Evolutionary conservation across 2,888 invertebrate genomes (phyloP), one percentile per base, ranked within the genome.

Genomic region (Saturnia pavonia): DNA sequence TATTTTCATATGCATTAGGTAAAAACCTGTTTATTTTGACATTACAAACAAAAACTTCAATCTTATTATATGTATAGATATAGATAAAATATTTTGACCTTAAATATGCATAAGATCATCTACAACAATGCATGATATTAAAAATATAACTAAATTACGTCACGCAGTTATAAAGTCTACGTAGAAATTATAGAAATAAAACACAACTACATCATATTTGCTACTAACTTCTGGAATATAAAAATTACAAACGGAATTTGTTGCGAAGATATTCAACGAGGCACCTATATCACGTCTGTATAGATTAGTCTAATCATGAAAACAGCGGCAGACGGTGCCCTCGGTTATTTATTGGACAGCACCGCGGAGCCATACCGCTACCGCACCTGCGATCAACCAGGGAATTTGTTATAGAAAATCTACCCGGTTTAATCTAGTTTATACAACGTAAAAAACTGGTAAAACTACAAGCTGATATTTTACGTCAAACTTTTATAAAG

Each of bases 271-370:
- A 77, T 78, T 73, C 76, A 74, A 71, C 72, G 71, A 73, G 72
- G 73, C 63, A 76, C 72, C 73, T 80, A 78, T 79, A 81, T 78
- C 78, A 78, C 77, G 80, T 81, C 77, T 81, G 79, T 82, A 80
- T 80, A 81, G 81, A 84, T 83, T 80, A 84, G 78, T 77, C 74
- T 84, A 83, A 83, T 85, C 82, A 84, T 72, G 71, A 71, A 71
- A 71, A 63, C 68, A 79, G 77, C 76, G 80, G 78, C 81, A 76
- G 77, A 74, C 76, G 75, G 71, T 80, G 78, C 65, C n/a, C 78
- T 77, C 78, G 75, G 82, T 85, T 85, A 85, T 85, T 85, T 85
- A 85, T 85, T 81, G 82, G 82, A 77, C 78, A 78, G 77, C 77
- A 14, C 7, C 57, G 57, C 57, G 57, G 54, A 11, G 77, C 74